Percentiles rank a stretch among this genome's conserved stretches.
phyloP scores from a whole-genome alignment of 2,888 invertebrate species.

The Dynastes tityus region DNA sequence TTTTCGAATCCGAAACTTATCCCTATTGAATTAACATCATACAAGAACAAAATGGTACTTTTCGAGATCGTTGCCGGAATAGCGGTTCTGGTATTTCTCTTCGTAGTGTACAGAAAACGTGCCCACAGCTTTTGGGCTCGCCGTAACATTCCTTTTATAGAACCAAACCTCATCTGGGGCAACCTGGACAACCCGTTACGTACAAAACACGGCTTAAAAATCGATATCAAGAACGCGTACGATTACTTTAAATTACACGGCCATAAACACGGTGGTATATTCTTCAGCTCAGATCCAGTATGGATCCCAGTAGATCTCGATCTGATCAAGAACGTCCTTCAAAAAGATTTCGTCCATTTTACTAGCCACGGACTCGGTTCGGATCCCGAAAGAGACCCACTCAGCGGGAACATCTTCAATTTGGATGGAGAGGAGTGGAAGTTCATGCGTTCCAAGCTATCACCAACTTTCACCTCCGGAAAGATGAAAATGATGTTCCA shows the following conservation, averaged over 20 bases:
- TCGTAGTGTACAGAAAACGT: background rate
- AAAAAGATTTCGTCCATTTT: conserved; percentile 75
- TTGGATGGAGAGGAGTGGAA: conserved; percentile 45
- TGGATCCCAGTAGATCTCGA: conserved; percentile 49
- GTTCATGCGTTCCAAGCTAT: conserved; percentile 37
- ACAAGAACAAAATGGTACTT: background rate
- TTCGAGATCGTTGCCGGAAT: background rate
- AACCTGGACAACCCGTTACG: background rate
- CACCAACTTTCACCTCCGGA: conserved; percentile 43
- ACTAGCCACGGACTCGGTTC: conserved; percentile 72
- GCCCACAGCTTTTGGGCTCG: background rate
- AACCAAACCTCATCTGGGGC: background rate
- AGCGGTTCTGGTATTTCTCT: background rate
- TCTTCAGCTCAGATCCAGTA: conserved; percentile 53
- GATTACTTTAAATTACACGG: conserved; percentile 24
- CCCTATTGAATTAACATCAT: background rate
- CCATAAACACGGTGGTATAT: conserved; percentile 30
- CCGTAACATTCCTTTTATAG: background rate
- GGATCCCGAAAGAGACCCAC: conserved; percentile 29
- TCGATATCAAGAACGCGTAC: conserved; percentile 27
- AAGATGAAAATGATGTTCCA: conserved; percentile 48
- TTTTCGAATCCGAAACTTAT: too few species aligned
- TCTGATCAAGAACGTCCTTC: conserved; percentile 68
- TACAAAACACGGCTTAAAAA: background rate
- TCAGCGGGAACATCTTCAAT: conserved; percentile 38